These are phyloP conservation scores for Drosophila mayaguana DNA, from an alignment of 2,888 invertebrate species.

Conservation along the genomic window DNA sequence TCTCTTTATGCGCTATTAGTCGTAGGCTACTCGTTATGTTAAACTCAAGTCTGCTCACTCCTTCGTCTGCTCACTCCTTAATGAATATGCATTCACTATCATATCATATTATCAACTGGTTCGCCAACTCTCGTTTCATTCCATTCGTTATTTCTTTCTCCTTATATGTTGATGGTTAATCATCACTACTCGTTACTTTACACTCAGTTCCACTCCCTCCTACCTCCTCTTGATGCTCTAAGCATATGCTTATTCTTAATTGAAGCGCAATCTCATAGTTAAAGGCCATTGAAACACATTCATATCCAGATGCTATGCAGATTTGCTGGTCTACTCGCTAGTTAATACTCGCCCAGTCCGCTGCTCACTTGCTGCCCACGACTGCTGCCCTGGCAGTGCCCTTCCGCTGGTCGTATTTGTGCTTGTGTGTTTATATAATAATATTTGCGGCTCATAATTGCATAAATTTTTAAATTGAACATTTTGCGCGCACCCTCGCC, in stretches of 20 bases:
- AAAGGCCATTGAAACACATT: background rate
- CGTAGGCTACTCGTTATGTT: no score
- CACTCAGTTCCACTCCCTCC: background rate
- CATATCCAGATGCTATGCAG: background rate
- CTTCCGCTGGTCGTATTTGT: constrained; percentile 61
- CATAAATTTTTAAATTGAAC: constrained; percentile 84
- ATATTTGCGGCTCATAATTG: constrained; percentile 84
- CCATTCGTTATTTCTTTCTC: background rate
- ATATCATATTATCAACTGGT: no score
- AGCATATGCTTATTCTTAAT: background rate
- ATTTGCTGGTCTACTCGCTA: constrained; percentile 4
- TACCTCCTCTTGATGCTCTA: background rate
- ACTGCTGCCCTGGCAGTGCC: constrained; percentile 11
- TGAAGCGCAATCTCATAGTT: background rate
- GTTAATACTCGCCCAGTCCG: constrained; percentile 1
- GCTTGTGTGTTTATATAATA: constrained; percentile 74
- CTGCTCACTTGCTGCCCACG: constrained; percentile 42
- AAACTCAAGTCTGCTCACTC: no score
- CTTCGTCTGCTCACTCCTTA: no score
- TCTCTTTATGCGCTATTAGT: no score
- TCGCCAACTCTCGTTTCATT: no score
- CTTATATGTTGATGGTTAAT: background rate
- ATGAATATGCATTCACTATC: no score
- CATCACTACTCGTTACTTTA: background rate
- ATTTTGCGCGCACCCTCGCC: constrained; percentile 50